Conservation (phyloP, 1,140 invertebrate genomes). For the Drosophila pallidifrons region DNA sequence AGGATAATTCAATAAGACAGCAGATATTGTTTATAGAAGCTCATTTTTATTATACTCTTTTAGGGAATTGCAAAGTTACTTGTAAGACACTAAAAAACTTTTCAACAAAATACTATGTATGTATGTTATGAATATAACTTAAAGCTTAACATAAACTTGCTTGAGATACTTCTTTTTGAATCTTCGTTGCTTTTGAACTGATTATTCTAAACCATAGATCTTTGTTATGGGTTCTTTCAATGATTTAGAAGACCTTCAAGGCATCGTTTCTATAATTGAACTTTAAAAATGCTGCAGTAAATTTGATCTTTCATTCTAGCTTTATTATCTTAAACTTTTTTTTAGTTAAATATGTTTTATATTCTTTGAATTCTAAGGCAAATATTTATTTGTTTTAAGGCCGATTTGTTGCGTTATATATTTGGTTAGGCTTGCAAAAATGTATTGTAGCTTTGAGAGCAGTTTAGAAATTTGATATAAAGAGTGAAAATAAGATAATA, state of each 20-base stretch:
- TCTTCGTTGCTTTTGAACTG: not conserved
- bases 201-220: too few species aligned
- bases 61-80: slow-evolving; percentile 15
- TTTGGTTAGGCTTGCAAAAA: slow-evolving; percentile 1
- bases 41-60: slow-evolving; percentile 21
- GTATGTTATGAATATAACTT: slow-evolving; percentile 6
- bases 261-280: too few species aligned
- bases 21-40: slow-evolving; percentile 7
- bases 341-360: not conserved
- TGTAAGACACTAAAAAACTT: not conserved
- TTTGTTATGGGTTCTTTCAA: too few species aligned
- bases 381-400: slow-evolving; percentile 4
- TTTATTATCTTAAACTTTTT: not conserved
- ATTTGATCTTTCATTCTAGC: not conserved
- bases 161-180: not conserved
- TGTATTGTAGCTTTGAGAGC: slow-evolving; percentile 8
- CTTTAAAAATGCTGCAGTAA: too few species aligned
- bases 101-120: slow-evolving; percentile 14
- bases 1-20: not conserved
- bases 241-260: too few species aligned
- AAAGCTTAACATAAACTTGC: slow-evolving; percentile 16
- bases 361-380: slow-evolving; percentile 25
- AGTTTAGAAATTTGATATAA: not conserved
- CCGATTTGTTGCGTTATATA: not conserved
- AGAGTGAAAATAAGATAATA: not conserved